phyloP scores from a whole-genome alignment of 2,113 vertebrate genomes.

The Butastur rufipennis region DNA sequence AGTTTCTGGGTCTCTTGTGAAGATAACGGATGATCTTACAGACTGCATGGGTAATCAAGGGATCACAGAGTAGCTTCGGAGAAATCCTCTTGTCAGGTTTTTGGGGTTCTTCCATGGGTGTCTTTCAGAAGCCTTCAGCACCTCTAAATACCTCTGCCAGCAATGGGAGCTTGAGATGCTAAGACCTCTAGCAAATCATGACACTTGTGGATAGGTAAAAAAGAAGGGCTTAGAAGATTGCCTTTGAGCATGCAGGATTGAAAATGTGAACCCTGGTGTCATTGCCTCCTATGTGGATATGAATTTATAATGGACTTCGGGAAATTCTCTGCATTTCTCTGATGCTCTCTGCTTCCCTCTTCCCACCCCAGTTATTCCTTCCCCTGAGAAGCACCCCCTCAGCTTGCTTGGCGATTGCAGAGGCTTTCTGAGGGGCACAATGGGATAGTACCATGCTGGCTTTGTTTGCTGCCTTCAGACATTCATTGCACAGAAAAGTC shows the following conservation, averaged over 20 bases:
- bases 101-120: neutral
- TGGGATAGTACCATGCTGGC: too few relatives aligned
- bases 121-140: neutral
- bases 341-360: neutral
- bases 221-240: neutral
- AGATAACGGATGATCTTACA: neutral
- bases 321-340: neutral
- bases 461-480: neutral
- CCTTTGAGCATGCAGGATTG: neutral
- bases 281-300: neutral
- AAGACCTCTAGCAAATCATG: neutral
- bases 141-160: neutral
- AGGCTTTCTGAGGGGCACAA: neutral
- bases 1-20: neutral
- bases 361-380: neutral
- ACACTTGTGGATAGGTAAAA: neutral
- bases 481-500: neutral
- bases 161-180: neutral
- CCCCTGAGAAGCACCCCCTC: neutral
- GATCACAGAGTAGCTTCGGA: neutral
- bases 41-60: neutral
- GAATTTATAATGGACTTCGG: neutral
- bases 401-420: neutral
- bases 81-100: neutral
- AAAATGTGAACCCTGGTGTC: neutral